phyloP scores from a whole-genome alignment of 2,797 vertebrate species.

The Rhabdomys pumilio region DNA sequence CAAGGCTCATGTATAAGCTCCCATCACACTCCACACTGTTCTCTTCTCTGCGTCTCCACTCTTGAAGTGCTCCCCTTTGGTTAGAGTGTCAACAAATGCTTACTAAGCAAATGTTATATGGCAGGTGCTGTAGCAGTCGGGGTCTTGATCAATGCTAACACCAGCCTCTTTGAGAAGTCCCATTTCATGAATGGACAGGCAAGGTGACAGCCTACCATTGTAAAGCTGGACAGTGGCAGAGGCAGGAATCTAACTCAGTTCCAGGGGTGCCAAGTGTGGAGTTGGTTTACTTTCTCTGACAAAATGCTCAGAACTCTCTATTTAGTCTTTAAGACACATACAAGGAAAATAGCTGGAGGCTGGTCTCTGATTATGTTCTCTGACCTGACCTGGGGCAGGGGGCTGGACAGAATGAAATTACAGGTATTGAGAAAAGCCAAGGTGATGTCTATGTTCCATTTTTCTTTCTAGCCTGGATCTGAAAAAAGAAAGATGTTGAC shows the following conservation, averaged over 20 bases:
- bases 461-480: not conserved
- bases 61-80: constrained; percentile 39
- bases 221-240: constrained; percentile 20
- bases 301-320: constrained; percentile 66
- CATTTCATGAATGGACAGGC: not conserved
- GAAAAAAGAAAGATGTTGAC: not conserved
- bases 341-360: constrained; percentile 1
- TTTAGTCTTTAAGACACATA: not conserved
- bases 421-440: constrained; percentile 75
- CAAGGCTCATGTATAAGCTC: not conserved
- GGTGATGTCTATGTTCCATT: not conserved
- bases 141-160: not conserved
- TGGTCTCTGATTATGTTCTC: not conserved
- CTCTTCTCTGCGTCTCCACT: not conserved
- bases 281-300: constrained; percentile 51
- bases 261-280: constrained; percentile 6
- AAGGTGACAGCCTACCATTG: not conserved
- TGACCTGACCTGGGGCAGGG: constrained; percentile 55
- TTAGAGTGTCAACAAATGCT: not conserved
- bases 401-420: constrained; percentile 65
- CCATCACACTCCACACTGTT: not conserved
- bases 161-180: not conserved
- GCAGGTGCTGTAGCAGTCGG: not conserved
- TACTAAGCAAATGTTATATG: not conserved
- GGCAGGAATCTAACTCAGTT: not conserved